Conservation (phyloP, 1,140 invertebrate genomes). For the Drosophila takahashii region DNA sequence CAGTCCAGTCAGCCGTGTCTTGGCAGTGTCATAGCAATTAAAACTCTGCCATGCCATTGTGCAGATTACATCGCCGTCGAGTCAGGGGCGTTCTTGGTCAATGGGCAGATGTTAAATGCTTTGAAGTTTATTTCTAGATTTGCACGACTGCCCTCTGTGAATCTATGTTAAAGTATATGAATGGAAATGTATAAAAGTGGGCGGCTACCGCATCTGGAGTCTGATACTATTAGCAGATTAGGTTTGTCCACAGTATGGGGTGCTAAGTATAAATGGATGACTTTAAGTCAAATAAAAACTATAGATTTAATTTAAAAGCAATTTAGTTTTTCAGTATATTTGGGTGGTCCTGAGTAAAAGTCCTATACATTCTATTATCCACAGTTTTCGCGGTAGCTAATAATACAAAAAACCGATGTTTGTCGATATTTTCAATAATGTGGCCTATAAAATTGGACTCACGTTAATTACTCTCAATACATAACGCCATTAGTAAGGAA, state of each 20-base stretch:
- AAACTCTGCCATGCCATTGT: conserved; percentile 76
- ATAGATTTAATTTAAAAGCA: background rate
- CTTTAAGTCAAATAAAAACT: background rate
- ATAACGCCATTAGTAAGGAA: no score
- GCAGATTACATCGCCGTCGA: conserved; percentile 65
- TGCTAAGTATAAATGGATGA: background rate
- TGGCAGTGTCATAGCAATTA: conserved; percentile 77
- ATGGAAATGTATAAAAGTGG: conserved; percentile 31
- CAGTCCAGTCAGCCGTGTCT: conserved; percentile 62
- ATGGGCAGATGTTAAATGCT: conserved; percentile 74
- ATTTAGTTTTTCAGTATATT: no score
- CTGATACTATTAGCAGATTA: conserved; percentile 22
- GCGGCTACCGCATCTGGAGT: background rate
- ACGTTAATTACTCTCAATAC: no score
- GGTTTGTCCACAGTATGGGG: background rate
- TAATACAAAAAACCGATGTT: no score
- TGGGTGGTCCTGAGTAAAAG: no score
- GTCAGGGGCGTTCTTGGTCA: conserved; percentile 49
- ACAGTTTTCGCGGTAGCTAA: no score
- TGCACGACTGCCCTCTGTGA: conserved; percentile 33
- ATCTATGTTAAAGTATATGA: conserved; percentile 41
- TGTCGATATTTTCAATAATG: background rate
- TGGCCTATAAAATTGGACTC: no score
- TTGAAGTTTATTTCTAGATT: conserved; percentile 71
- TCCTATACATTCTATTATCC: no score